Conservation (phyloP, 2,888 invertebrate species). For the Dione vanillae region DNA sequence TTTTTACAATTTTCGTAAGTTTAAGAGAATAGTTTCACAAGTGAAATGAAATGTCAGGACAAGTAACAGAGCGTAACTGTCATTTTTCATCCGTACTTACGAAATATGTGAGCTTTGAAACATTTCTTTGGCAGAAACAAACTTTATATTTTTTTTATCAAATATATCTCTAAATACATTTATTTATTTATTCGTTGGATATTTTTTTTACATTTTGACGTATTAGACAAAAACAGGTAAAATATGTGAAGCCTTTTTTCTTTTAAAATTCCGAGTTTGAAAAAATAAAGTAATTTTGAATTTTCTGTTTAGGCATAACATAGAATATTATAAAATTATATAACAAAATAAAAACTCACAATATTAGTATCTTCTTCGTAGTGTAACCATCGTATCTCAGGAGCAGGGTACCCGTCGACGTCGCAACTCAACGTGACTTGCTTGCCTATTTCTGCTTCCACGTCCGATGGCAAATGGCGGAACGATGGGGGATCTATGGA, state of each 20-base stretch:
- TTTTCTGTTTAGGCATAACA: no score
- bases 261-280: no score
- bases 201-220: background rate
- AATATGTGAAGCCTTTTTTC: no score
- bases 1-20: background rate
- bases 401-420: conserved; percentile 95
- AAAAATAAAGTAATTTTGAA: no score
- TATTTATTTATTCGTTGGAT: background rate
- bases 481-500: conserved; percentile 91
- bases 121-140: conserved; percentile 2
- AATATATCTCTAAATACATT: no score
- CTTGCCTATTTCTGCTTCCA: conserved; percentile 91
- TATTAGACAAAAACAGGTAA: no score
- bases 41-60: conserved; percentile 8
- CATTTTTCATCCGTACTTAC: conserved; percentile 3
- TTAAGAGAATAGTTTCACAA: no score
- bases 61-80: conserved; percentile 1
- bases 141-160: background rate
- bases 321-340: background rate
- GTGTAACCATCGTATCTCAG: conserved; percentile 95
- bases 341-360: conserved; percentile 44
- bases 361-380: conserved; percentile 69
- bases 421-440: conserved; percentile 92
- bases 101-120: conserved; percentile 4
- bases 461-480: conserved; percentile 88